Percentiles rank a stretch among this genome's conserved stretches.
phyloP scores from a whole-genome alignment of 2,888 invertebrate species.

The Phortica magna region DNA sequence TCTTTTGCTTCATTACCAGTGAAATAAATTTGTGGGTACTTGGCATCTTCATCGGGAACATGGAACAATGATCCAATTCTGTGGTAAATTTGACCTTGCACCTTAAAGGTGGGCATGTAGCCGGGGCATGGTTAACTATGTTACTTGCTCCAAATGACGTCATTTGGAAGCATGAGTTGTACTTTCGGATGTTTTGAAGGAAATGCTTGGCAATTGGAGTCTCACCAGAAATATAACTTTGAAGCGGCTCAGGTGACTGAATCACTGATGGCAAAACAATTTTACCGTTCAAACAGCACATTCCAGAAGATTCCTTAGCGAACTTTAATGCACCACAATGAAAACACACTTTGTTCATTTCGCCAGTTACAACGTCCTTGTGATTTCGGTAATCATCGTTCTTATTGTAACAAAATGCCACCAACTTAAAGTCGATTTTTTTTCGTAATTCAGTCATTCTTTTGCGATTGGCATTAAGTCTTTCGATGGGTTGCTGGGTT shows the following conservation, averaged over 20 bases:
- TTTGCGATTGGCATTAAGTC: slow-evolving; percentile 7
- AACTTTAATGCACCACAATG: slow-evolving; percentile 20
- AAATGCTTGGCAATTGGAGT: not conserved
- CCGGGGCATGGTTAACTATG: not conserved
- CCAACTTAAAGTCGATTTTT: slow-evolving; percentile 21
- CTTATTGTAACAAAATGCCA: slow-evolving; percentile 20
- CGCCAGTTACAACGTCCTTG: slow-evolving; percentile 7
- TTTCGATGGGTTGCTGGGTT: slow-evolving; percentile 7
- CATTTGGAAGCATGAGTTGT: slow-evolving; percentile 8
- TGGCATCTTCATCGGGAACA: not conserved
- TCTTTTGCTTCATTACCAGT: not conserved
- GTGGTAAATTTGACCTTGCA: not conserved
- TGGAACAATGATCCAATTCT: not conserved
- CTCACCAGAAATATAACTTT: not conserved
- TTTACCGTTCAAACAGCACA: slow-evolving; percentile 29
- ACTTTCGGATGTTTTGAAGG: not conserved
- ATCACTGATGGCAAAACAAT: too few species aligned
- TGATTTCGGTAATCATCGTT: slow-evolving; percentile 10
- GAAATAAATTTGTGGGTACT: not conserved
- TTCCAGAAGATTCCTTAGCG: slow-evolving; percentile 20
- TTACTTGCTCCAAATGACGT: not conserved
- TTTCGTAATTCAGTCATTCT: not conserved
- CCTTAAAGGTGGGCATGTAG: not conserved
- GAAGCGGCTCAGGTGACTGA: slow-evolving; percentile 2
- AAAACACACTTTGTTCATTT: slow-evolving; percentile 24